Conservation (phyloP, 2,888 invertebrate species). For the Phragmatobia fuliginosa region DNA sequence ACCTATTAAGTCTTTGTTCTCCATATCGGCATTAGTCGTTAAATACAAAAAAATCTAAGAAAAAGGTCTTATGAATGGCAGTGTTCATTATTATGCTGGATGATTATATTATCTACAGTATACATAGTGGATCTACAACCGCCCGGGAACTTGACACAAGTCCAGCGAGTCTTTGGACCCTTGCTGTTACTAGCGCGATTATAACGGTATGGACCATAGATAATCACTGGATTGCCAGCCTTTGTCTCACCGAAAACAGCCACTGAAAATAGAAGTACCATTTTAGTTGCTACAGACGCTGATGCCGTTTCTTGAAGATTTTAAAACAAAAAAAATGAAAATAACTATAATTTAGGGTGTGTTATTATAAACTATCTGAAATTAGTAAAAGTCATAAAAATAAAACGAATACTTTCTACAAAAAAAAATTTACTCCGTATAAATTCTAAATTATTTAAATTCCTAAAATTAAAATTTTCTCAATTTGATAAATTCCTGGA, state of each 20-base stretch:
- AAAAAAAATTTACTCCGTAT: too few species aligned
- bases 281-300: background rate
- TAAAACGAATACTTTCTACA: background rate
- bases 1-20: background rate
- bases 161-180: constrained; percentile 20
- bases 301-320: background rate
- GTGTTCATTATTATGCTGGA: constrained; percentile 24
- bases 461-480: background rate
- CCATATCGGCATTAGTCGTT: background rate
- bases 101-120: constrained; percentile 21
- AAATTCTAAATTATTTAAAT: background rate
- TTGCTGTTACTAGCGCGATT: constrained; percentile 23
- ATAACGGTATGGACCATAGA: constrained; percentile 23
- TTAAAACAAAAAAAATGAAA: too few species aligned
- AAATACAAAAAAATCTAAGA: background rate
- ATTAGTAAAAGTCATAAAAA: background rate
- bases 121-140: constrained; percentile 29
- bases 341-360: too few species aligned
- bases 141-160: constrained; percentile 22
- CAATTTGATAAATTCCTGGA: background rate
- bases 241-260: constrained; percentile 21
- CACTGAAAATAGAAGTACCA: constrained; percentile 16
- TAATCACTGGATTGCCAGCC: constrained; percentile 25
- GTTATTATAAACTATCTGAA: too few species aligned
- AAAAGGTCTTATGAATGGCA: constrained; percentile 16